Evolutionary conservation across 2,888 invertebrate species (phyloP), one percentile per base, ranked within the genome.

Genomic region (Ichneumoninae sp.): DNA sequence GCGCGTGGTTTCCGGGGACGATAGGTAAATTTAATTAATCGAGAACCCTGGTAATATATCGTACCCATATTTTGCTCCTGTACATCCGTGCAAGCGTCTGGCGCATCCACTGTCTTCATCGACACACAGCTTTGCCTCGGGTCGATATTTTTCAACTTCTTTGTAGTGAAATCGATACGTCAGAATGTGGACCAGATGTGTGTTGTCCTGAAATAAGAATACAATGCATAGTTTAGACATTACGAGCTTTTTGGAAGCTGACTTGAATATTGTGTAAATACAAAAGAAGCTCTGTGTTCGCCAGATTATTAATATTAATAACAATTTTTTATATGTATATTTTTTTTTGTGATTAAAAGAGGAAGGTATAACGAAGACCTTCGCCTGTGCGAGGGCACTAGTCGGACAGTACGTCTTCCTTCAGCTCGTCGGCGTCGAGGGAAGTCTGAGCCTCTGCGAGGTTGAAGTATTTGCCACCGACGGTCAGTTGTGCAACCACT

Each of bases 1-100:
- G 98, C 92, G 98, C 98, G 36, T 98, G 98, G 98, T 98, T 97
- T 93, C 98, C 98, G 2, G 98, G 98, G 81, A 97, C 98, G 7
- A 96, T 98, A 82, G 96, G 97, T 97, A 92, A 95, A 95, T 94
- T 50, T 7, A 44, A 13, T 19, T 2, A 19, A 30, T 69, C 4
- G 10, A 26, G 19, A 8, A 10, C 10, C 22, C 10, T 3, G 22
- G 54, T 22, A 10, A 54, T 22, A 22, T 7, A 19, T 50, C 40
- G 40, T 10, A 10, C 40, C 40, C 3, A 40, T 75, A 50, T 52
- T n/a, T 74, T 8, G 19, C 33, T n/a, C 13, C 52, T n/a, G 26
- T 30, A 22, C 47, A 8, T 4, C 16, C 10, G 16, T 10, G 22
- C 8, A 22, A 8, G 19, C 19, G 22, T 62, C 30, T 16, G 33